phyloP scores from a whole-genome alignment of 2,113 vertebrate genomes.

The Rhombomys opimus region DNA sequence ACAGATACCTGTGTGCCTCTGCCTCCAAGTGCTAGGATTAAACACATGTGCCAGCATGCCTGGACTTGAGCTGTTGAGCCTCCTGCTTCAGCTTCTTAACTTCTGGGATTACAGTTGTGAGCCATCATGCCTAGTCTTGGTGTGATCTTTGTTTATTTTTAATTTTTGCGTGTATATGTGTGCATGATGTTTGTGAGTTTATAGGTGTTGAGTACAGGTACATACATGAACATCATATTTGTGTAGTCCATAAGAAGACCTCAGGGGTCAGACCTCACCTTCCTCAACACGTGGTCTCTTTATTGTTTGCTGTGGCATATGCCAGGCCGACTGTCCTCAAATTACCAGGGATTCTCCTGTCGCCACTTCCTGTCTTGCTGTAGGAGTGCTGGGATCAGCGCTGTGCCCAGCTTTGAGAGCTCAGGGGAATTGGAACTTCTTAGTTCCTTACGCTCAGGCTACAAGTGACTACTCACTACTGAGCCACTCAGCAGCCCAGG shows the following conservation, averaged over 20 bases:
- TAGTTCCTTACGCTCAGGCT: neutral
- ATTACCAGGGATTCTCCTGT: neutral
- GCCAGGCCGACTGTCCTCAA: neutral
- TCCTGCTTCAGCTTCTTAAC: neutral
- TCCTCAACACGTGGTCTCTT: neutral
- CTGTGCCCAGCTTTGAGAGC: neutral
- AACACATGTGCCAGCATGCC: neutral
- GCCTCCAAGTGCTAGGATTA: neutral
- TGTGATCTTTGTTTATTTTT: neutral
- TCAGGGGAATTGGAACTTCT: neutral
- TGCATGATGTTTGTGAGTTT: neutral
- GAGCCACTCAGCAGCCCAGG: neutral
- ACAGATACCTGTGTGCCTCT: neutral
- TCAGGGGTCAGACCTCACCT: neutral
- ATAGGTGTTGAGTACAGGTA: neutral
- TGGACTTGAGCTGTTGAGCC: neutral
- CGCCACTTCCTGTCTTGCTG: neutral
- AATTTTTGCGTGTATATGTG: neutral
- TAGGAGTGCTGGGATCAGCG: neutral
- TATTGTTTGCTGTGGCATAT: neutral
- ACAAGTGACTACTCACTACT: no score
- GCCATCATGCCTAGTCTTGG: neutral
- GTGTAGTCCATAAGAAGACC: neutral
- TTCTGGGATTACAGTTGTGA: neutral
- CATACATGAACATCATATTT: neutral